Base-by-base conservation (phyloP, 2,888 invertebrate genomes). In the Himalopsyche anomala region DNA sequence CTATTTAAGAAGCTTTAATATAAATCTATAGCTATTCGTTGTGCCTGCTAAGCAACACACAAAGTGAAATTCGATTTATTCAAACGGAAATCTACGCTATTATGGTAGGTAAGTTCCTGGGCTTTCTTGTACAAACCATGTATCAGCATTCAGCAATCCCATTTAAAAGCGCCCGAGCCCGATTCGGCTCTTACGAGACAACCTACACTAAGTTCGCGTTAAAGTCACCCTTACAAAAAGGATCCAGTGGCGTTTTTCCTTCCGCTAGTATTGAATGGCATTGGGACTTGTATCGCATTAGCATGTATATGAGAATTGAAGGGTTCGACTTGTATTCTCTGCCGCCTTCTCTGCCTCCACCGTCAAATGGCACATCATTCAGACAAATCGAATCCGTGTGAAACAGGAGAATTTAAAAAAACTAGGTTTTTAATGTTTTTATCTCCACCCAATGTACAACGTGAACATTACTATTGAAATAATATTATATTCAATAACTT, bases 261-360 rank as follows among this genome's bases (percentile, higher is more conserved):
- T 62, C 19, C 19, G 62, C 62, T 62, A 62, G 62, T 62, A 62
- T 62, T 62, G 42, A 80, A 80, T 40, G 40, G 80, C 80, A 80
- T 19, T 80, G 38, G 80, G 80, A 80, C 38, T 42, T 38, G 80
- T 54, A 56, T 62, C 28, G 80, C 85, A 87, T 87, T 87, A 87
- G 85, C 87, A 87, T 87, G 83, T 85, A 87, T 87, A 87, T 87
- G 84, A 80, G 85, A 85, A 85, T 85, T 45, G 69, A 56, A 74
- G 85, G 85, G 85, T 84, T 62, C 62, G 62, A 62, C 62, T 62
- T 62, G 62, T 62, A 62, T 62, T 62, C 19, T 62, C 62, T 28
- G 19, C n/a, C 62, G 51, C 51, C 51, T 8, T 51, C 51, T 15
- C 51, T 15, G 51, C 15, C 5, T 51, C 8, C 19, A 62, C 19